Base-by-base conservation (phyloP, 2,797 vertebrate species). In the Spheniscus humboldti region DNA sequence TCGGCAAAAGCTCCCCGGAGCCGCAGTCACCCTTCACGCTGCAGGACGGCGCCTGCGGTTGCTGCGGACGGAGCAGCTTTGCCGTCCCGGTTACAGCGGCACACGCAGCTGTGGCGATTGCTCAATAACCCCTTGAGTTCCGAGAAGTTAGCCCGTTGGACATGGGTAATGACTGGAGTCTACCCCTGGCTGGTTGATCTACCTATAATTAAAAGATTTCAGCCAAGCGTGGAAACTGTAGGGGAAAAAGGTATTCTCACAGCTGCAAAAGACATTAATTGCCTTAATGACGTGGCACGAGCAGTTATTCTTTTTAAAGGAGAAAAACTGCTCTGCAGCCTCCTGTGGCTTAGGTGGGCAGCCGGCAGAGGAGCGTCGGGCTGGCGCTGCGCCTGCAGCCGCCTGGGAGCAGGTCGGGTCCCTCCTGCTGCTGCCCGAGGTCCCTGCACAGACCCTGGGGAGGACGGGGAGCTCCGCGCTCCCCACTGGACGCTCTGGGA, bases 81-180 rank as follows among this genome's bases (percentile, higher is more conserved):
- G 62, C 45, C 3, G 45, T 35, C 22, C 72, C 14, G 2, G 17
- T 6, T 13, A 7, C 18, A 2, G 47, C 18, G 3, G n/a, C 48
- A 7, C 28, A 13, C 1, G 6, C 30, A 8, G 66, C 48, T 2
- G 1, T 0, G 10, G 33, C 1, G 22, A 6, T 7, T 4, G 69
- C 53, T 27, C 53, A 6, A 2, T 2, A 7, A 4, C 5, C 12
- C 12, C 15, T 5, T 2, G 33, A 33, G 35, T 12, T 2, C 10
- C 3, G 55, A 7, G 60, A 6, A 16, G 19, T 8, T 5, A 7
- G 12, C 47, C 39, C 4, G 16, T 2, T 6, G 55, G 55, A 10
- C 27, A 1, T 1, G 31, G 84, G n/a, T 2, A 12, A 11, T 1
- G 22, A 13, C 55, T 7, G 5, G 43, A 19, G 60, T 2, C 35